These are phyloP conservation scores for Yponomeuta cagnagella DNA, from an alignment of 2,888 invertebrate genomes.

Conservation along the genomic window DNA sequence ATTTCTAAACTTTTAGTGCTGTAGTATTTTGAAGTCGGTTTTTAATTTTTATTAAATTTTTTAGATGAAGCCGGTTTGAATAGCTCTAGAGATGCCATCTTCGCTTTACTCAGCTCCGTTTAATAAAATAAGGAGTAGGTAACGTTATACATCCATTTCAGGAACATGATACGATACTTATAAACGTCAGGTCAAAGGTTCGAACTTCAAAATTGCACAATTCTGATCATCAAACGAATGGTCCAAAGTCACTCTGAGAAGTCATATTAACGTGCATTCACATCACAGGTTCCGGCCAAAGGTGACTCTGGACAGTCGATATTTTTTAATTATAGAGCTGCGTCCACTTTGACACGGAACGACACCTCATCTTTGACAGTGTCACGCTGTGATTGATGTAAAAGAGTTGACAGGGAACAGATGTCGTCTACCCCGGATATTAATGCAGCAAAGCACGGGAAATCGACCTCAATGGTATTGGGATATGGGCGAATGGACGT, in stretches of 20 bases:
- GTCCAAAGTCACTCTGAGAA: constrained; percentile 7
- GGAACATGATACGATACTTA: not conserved
- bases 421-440: constrained; percentile 8
- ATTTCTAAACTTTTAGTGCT: no score
- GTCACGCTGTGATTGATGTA: constrained; percentile 35
- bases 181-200: not conserved
- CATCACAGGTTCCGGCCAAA: constrained; percentile 26
- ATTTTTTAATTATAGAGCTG: constrained; percentile 30
- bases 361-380: constrained; percentile 31
- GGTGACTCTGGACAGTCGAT: constrained; percentile 26
- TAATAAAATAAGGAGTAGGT: no score
- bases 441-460: not conserved
- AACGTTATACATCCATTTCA: no score
- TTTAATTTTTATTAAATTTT: no score
- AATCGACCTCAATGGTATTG: not conserved
- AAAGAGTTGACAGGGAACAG: constrained; percentile 6
- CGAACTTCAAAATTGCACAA: not conserved
- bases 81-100: no score
- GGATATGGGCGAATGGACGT: not conserved
- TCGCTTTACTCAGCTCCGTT: no score
- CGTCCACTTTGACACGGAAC: constrained; percentile 17
- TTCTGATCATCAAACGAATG: not conserved
- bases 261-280: constrained; percentile 24
- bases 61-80: no score
- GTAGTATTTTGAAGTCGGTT: no score